Percentiles rank a stretch among this genome's conserved stretches.
Conservation (phyloP, 2,888 invertebrate genomes). For the Xylophagus ater region DNA sequence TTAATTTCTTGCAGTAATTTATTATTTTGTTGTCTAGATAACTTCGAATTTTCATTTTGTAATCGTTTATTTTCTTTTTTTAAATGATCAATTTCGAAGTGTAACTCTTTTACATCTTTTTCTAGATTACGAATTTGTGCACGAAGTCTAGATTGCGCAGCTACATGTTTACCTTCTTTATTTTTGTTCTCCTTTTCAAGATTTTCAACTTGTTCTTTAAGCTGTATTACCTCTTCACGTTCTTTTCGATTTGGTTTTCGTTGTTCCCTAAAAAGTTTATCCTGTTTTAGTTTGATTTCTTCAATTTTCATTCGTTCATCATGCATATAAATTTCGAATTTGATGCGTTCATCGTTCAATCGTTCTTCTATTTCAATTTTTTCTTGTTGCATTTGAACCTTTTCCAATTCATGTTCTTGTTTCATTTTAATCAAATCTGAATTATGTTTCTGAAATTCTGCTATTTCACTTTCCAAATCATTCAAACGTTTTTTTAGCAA, state of each 20-base stretch:
- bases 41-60: slow-evolving; percentile 47
- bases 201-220: slow-evolving; percentile 54
- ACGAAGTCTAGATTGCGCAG: slow-evolving; percentile 58
- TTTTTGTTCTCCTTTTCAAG: slow-evolving; percentile 55
- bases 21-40: slow-evolving; percentile 50
- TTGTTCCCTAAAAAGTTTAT: slow-evolving; percentile 55
- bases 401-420: slow-evolving; percentile 50
- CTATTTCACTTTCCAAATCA: slow-evolving; percentile 55
- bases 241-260: slow-evolving; percentile 58
- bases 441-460: slow-evolving; percentile 45
- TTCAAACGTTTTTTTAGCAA: slow-evolving; percentile 48
- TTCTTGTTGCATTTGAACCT: slow-evolving; percentile 50
- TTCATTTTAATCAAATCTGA: slow-evolving; percentile 43
- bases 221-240: slow-evolving; percentile 52
- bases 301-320: slow-evolving; percentile 57
- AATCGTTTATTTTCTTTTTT: slow-evolving; percentile 55
- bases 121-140: slow-evolving; percentile 63
- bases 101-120: slow-evolving; percentile 53
- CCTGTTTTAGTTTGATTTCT: slow-evolving; percentile 54
- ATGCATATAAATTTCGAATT: slow-evolving; percentile 52
- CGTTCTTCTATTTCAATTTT: slow-evolving; percentile 47
- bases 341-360: slow-evolving; percentile 53
- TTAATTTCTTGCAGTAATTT: slow-evolving; percentile 68
- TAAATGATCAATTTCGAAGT: slow-evolving; percentile 54
- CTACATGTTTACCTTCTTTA: slow-evolving; percentile 63